Conservation (phyloP, 2,113 vertebrate genomes). For the Epinephelus moara region DNA sequence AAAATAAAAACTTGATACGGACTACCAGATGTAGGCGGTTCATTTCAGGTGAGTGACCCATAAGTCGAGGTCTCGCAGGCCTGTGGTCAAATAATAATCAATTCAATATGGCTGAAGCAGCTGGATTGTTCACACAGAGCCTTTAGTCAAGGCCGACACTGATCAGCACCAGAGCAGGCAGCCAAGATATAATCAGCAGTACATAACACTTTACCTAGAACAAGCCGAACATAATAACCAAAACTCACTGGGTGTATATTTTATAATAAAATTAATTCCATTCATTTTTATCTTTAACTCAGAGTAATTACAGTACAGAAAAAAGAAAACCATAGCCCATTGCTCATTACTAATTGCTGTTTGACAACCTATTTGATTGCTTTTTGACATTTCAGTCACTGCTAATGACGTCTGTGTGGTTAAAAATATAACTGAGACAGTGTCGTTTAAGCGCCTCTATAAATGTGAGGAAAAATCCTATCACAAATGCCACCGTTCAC, state of each 20-base stretch:
- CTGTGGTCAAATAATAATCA: neutral
- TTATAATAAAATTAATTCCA: neutral
- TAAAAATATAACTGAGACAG: neutral
- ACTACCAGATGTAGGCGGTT: neutral
- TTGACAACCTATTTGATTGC: neutral
- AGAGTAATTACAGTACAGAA: neutral
- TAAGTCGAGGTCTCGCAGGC: neutral
- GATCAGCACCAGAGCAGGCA: neutral
- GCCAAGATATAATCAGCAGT: neutral
- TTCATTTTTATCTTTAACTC: neutral
- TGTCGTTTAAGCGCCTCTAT: neutral
- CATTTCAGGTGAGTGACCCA: neutral
- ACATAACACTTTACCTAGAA: neutral
- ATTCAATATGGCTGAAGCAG: neutral
- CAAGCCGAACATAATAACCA: neutral
- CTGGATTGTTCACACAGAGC: slow-evolving; percentile 27
- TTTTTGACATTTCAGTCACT: neutral
- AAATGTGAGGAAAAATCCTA: neutral
- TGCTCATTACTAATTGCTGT: neutral
- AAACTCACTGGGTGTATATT: neutral
- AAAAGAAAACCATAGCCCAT: neutral
- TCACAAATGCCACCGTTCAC: neutral
- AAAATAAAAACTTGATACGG: neutral
- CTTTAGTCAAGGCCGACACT: neutral
- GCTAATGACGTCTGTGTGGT: neutral